A percentile compares a stretch with the other conserved stretches of the same genome.
Conservation (phyloP, 2,888 invertebrate species). For the Teleogryllus oceanicus region DNA sequence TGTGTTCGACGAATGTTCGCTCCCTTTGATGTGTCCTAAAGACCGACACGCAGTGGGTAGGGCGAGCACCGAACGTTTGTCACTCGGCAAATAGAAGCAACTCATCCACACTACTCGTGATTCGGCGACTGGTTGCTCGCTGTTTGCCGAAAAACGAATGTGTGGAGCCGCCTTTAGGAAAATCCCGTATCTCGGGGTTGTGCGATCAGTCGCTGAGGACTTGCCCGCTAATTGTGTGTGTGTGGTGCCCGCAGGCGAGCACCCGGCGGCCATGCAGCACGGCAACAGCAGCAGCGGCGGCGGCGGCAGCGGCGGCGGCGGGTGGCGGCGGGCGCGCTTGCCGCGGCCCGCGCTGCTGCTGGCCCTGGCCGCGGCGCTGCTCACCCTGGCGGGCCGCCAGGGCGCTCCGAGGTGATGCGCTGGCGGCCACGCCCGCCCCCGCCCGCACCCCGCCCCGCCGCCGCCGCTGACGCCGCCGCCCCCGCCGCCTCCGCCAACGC, state of each 20-base stretch:
- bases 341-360: slow-evolving; percentile 20
- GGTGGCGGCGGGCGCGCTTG: slow-evolving; percentile 24
- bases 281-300: slow-evolving; percentile 45
- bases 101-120: too few species aligned
- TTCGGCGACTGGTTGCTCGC: too few species aligned
- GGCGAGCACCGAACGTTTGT: too few species aligned
- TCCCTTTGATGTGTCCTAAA: too few species aligned
- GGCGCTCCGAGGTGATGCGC: slow-evolving; percentile 5
- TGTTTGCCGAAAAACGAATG: background rate
- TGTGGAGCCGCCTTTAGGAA: too few species aligned
- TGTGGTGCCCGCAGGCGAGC: slow-evolving; percentile 41
- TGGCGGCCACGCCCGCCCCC: background rate
- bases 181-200: too few species aligned
- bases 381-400: background rate
- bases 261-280: slow-evolving; percentile 51
- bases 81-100: too few species aligned
- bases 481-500: too few species aligned
- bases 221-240: too few species aligned
- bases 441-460: background rate
- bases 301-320: slow-evolving; percentile 31
- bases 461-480: too few species aligned
- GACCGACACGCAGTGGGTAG: too few species aligned
- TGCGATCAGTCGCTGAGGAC: background rate
- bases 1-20: too few species aligned
- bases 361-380: background rate